Base-by-base conservation (phyloP, 2,888 invertebrate species). In the Sesamia inferens region DNA sequence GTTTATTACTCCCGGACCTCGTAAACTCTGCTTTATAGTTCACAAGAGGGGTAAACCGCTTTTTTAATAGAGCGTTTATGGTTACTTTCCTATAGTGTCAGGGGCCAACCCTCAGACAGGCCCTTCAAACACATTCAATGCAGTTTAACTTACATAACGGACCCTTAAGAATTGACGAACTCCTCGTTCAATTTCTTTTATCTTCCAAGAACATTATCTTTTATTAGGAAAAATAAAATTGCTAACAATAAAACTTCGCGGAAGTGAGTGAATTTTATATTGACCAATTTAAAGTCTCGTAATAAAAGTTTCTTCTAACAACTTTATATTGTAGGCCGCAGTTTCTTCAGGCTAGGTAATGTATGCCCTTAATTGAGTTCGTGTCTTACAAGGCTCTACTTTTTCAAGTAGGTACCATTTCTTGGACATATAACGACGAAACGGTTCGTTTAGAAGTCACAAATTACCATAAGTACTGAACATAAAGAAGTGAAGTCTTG, bases 1-100 rank as follows among this genome's bases (percentile, higher is more conserved):
- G 88, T 91, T 92, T 91, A 92, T 91, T 90, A 87, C 88, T 86
- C 85, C 82, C 85, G 76, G 85, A 87, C 88, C 90, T 91, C 93
- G 90, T 93, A 91, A 92, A 92, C 84, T 89, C 85, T 67, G 78
- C 85, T 91, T 91, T 90, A 90, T 92, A 88, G 89, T 89, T 88
- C 90, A 90, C 90, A 82, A 89, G 90, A 74, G 91, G 88, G 88
- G 89, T 88, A 90, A 91, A 92, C 90, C 88, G 88, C 87, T 88
- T 92, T 92, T 92, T 92, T 92, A 92, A 92, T 92, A 90, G 91
- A 89, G 88, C 88, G 89, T 90, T 92, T 91, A 92, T 92, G 90
- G 89, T 88, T 88, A 88, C 87, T 83, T 84, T 88, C 79, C 85
- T 88, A 84, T 82, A 78, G 85, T 85, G 85, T 86, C 88, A 86